Conservation (phyloP, 2,888 invertebrate species). For the Heliconius ismenius region DNA sequence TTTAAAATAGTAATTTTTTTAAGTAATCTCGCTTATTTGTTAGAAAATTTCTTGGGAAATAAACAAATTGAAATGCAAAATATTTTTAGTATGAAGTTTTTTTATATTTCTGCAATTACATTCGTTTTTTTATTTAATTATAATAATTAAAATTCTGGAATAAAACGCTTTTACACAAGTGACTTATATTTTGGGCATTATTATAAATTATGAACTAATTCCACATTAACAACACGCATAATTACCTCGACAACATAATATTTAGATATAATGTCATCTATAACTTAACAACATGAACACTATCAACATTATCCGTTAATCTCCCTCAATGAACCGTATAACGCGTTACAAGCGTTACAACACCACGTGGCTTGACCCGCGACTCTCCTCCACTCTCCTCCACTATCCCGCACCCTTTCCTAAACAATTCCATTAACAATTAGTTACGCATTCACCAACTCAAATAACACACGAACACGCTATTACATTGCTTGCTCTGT, state of each 20-base stretch:
- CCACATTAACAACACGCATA: neutral
- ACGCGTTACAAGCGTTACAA: slow-evolving; percentile 22
- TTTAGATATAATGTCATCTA: neutral
- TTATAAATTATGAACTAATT: too few species aligned
- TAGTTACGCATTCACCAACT: slow-evolving; percentile 47
- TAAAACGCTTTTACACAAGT: too few species aligned
- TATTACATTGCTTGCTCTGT: slow-evolving; percentile 36
- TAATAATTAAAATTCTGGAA: too few species aligned
- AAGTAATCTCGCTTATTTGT: too few species aligned
- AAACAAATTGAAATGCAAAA: too few species aligned
- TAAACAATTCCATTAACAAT: slow-evolving; percentile 48
- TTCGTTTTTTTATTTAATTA: too few species aligned
- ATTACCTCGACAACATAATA: neutral
- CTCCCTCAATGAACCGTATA: slow-evolving; percentile 35
- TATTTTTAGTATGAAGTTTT: too few species aligned
- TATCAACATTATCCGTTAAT: slow-evolving; percentile 16
- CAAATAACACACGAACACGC: slow-evolving; percentile 31
- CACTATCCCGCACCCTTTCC: slow-evolving; percentile 41
- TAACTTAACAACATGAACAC: neutral
- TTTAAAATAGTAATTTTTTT: too few species aligned
- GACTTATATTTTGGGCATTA: too few species aligned
- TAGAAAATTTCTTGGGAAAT: too few species aligned
- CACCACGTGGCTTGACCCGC: slow-evolving; percentile 54
- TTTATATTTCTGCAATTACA: too few species aligned
- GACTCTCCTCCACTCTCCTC: slow-evolving; percentile 47